Evolutionary conservation across 2,113 vertebrate species (phyloP).

Genomic region (Hystrix brachyura): DNA sequence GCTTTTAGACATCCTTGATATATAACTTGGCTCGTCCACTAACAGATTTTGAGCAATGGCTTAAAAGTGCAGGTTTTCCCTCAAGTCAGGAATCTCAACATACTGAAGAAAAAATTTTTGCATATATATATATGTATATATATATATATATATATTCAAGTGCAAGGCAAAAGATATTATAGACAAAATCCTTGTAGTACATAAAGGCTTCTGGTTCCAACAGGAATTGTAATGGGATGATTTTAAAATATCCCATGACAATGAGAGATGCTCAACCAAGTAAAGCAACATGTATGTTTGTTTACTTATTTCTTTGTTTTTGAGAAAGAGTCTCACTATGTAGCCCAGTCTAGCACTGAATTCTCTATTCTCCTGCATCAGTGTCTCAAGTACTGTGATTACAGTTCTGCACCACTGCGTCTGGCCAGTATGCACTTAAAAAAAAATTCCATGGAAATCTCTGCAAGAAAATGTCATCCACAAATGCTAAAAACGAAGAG

Average conservation of each 20-base stretch:
- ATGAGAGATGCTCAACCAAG: not conserved
- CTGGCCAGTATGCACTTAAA: not conserved
- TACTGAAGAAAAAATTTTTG: not conserved
- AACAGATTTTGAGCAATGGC: not conserved
- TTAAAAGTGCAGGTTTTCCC: conserved; percentile 30
- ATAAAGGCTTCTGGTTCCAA: not conserved
- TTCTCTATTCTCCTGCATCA: not conserved
- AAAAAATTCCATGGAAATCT: not conserved
- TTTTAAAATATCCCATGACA: not conserved
- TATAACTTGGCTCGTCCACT: not conserved
- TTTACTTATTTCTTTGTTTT: not conserved
- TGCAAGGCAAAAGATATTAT: not conserved
- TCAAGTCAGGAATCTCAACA: not conserved
- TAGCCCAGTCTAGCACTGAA: not conserved
- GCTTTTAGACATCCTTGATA: not conserved
- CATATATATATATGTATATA: not conserved
- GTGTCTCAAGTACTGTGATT: not conserved
- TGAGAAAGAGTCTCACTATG: not conserved
- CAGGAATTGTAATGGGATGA: not conserved
- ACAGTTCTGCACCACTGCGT: not conserved
- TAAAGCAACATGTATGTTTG: not conserved
- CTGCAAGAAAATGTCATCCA: not conserved
- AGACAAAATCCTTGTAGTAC: not conserved
- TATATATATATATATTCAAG: not conserved
- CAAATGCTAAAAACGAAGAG: not conserved